phyloP scores from a whole-genome alignment of 2,888 invertebrate genomes.

The Phytoseiulus persimilis region DNA sequence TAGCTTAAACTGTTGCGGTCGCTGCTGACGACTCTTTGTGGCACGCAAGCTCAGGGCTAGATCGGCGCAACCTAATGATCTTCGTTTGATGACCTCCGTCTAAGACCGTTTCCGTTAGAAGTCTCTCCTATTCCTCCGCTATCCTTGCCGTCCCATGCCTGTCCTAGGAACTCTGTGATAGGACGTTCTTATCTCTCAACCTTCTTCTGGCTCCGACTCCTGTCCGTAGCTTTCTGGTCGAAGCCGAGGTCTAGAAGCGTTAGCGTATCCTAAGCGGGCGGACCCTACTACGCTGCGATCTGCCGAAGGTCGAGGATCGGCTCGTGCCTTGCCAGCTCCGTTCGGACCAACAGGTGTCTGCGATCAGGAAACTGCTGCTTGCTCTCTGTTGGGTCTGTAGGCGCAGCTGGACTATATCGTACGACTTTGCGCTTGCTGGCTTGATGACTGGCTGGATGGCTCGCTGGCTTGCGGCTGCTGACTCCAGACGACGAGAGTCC shows the following conservation, averaged over 20 bases:
- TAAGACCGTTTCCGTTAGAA: neutral
- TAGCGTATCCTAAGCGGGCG: neutral
- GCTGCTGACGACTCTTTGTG: neutral
- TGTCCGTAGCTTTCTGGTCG: neutral
- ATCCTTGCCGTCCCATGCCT: neutral
- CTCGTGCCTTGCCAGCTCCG: neutral
- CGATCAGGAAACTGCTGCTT: neutral
- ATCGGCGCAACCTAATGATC: neutral
- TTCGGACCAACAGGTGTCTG: neutral
- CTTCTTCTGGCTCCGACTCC: neutral
- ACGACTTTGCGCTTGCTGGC: neutral
- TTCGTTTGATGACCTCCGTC: neutral
- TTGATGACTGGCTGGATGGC: neutral
- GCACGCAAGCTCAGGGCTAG: neutral
- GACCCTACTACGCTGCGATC: neutral
- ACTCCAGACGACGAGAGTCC: conserved; percentile 5
- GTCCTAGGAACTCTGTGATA: neutral
- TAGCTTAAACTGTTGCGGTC: conserved; percentile 10
- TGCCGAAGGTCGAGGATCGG: neutral
- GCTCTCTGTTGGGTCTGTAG: neutral
- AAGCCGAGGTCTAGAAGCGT: neutral
- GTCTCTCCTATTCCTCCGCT: neutral
- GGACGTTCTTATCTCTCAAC: neutral
- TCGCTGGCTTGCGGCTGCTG: neutral
- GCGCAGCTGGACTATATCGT: neutral